Base-by-base conservation (phyloP, 1,140 invertebrate genomes). In the Danaus plexippus region DNA sequence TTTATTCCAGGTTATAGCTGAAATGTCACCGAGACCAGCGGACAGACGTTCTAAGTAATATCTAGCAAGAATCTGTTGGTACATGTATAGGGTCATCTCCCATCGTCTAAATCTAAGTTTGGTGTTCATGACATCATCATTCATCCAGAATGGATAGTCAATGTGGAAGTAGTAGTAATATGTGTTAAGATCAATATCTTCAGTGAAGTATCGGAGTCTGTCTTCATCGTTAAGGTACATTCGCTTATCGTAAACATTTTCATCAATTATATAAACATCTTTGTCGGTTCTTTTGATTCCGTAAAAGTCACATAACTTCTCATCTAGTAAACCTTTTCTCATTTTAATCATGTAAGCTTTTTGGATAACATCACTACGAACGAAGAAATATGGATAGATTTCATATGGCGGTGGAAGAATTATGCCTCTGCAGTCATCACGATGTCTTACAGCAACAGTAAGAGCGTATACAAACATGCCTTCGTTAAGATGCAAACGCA, bases 121-220 rank as follows among this genome's bases (percentile, higher is more conserved):
- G n/a, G 83, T 76, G 12, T 22, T 62, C n/a, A 85, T 80, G 9
- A 90, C 80, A 18, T 88, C 85, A 55, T 88, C 87, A 43, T 86
- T 88, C 70, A 92, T 74, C 90, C 90, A 92, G 88, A 90, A 90
- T 49, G 92, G 91, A 76, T 91, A 91, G 43, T 90, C 87, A 59
- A 90, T 75, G 55, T 92, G 90, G 86, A 91, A 89, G 76, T 92
- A 91, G 80, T 90, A 92, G 79, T 92, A 92, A 75, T 90, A 92
- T 5, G 89, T 85, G 64, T 92, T 93, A 42, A 92, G 79, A 18
- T 91, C 92, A 63, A 93, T 88, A 67, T 93, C 92, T 77, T 93
- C 92, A 15, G 89, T 89, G 69, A 92, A 92, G 66, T 93, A 93
- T 57, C 89, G 88, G 18, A 93, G 56, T 9, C 78, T 74, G 65